Percentiles rank a stretch among this genome's conserved stretches.
Evolutionary conservation across 2,888 invertebrate genomes (phyloP).

Genomic region (Polymixis flavicincta): DNA sequence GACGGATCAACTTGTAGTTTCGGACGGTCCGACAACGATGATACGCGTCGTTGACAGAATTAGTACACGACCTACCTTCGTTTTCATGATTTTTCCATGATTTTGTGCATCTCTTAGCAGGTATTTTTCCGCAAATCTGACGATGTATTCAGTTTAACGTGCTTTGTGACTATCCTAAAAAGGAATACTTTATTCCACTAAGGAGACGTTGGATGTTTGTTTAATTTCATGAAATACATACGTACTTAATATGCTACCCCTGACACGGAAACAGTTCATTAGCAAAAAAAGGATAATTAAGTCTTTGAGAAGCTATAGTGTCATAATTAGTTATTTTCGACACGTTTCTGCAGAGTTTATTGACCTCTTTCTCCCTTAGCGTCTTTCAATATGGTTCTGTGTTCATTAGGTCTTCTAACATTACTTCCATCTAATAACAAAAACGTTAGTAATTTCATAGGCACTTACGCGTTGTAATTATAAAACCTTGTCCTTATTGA

Average conservation of each 20-base stretch:
- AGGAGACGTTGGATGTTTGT: background rate
- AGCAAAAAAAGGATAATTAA: constrained; percentile 23
- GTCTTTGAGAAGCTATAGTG: background rate
- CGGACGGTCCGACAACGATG: too few species aligned
- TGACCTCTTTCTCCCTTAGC: background rate
- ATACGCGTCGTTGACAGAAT: too few species aligned
- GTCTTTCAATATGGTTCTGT: background rate
- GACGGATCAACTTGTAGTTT: too few species aligned
- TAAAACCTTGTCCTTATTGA: background rate
- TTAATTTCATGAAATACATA: too few species aligned
- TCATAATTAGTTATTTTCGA: constrained; percentile 18
- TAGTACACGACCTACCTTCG: background rate
- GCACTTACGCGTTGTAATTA: background rate
- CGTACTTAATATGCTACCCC: background rate
- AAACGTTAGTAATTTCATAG: background rate
- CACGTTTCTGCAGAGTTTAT: constrained; percentile 19
- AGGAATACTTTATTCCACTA: background rate
- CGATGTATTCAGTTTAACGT: background rate
- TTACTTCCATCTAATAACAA: too few species aligned
- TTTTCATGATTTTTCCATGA: background rate
- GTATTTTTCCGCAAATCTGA: background rate
- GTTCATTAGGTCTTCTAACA: too few species aligned
- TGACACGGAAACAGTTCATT: constrained; percentile 17
- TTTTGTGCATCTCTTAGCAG: too few species aligned
- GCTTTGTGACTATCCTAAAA: background rate